Evolutionary conservation across 2,797 vertebrate genomes (phyloP).

Genomic region (Melanotaenia trifasciata): DNA sequence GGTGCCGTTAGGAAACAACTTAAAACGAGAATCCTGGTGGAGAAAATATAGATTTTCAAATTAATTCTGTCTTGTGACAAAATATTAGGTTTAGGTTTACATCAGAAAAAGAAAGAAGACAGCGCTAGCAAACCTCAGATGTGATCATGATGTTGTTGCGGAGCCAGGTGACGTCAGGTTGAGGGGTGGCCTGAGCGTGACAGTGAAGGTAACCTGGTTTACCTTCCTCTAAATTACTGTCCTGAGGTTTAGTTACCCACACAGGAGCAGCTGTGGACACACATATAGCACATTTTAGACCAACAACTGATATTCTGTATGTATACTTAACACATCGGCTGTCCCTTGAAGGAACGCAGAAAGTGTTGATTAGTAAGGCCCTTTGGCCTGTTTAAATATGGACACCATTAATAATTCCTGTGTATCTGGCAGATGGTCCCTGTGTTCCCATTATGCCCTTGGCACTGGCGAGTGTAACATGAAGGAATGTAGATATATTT

Average conservation of each 20-base stretch:
- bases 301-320: background rate
- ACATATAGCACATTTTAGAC: constrained; percentile 4
- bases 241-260: constrained; percentile 91
- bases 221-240: constrained; percentile 93
- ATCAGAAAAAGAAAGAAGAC: background rate
- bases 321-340: background rate
- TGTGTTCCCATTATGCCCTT: background rate
- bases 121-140: constrained; percentile 83
- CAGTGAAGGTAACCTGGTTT: constrained; percentile 95
- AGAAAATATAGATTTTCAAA: background rate
- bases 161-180: constrained; percentile 89
- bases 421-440: background rate
- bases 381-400: constrained; percentile 13
- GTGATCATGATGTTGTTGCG: constrained; percentile 86
- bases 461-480: background rate
- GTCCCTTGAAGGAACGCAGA: background rate
- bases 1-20: constrained; percentile 90
- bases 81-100: background rate
- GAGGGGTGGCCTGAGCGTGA: constrained; percentile 87
- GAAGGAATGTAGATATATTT: background rate
- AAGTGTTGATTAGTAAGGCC: constrained; percentile 14
- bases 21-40: constrained; percentile 88
- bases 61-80: background rate
- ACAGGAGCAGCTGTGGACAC: constrained; percentile 85
- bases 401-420: constrained; percentile 6